phyloP scores from a whole-genome alignment of 2,888 invertebrate genomes.

The Lissocephala sabroskyi region DNA sequence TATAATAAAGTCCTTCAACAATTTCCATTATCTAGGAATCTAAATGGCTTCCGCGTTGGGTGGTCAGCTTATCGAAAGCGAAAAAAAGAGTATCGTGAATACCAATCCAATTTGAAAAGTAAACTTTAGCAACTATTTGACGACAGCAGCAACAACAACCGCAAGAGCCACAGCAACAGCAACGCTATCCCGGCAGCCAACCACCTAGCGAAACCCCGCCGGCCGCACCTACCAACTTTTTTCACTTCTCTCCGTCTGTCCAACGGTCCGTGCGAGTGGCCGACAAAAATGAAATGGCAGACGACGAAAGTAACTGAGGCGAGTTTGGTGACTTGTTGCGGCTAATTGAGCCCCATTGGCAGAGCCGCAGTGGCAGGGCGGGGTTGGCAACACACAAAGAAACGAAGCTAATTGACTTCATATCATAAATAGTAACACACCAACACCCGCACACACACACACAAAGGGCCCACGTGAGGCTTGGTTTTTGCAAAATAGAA shows the following conservation, averaged over 20 bases:
- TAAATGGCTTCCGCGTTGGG: no score
- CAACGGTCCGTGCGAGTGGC: no score
- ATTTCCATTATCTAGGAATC: no score
- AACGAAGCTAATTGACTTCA: conserved; percentile 43
- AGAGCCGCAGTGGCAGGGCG: conserved; percentile 4
- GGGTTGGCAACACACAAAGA: conserved; percentile 17
- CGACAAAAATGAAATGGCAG: conserved; percentile 1
- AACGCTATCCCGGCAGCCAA: no score
- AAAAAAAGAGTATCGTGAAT: conserved; percentile 15
- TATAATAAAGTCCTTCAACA: no score
- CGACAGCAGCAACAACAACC: conserved; percentile 10
- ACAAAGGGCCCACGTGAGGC: not conserved
- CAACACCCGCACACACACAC: conserved; percentile 6
- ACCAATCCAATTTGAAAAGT: conserved; percentile 52
- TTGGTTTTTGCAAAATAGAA: conserved; percentile 30
- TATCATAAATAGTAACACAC: conserved; percentile 20
- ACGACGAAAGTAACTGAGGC: conserved; percentile 41
- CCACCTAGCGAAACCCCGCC: no score
- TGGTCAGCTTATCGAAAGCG: no score
- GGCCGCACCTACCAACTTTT: conserved; percentile 37
- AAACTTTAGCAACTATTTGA: conserved; percentile 13
- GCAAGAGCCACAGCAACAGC: not conserved
- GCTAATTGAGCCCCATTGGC: conserved; percentile 44
- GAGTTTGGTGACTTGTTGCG: conserved; percentile 51
- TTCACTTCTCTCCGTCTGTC: no score